Evolutionary conservation across 2,888 invertebrate species (phyloP), one percentile per base, ranked within the genome.

Genomic region (Mesopsocus fuscifrons): DNA sequence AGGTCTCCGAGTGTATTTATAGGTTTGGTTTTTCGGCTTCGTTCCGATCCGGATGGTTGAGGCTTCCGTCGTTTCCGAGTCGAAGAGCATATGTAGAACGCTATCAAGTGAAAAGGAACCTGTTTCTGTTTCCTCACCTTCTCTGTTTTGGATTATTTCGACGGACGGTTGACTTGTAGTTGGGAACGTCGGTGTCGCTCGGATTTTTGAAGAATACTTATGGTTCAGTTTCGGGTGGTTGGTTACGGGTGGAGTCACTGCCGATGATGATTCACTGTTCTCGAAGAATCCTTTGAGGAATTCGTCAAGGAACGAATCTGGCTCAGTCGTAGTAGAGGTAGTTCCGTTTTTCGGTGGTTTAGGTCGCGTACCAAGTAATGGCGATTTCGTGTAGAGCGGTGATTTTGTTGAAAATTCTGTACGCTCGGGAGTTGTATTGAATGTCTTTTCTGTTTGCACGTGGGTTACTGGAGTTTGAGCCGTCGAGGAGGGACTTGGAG

Each of bases 131-230:
- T 13, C 34, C 11, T 26, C 26, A 26, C 26, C 26, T 26, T 11
- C 26, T 26, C 26, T 26, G 34, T 34, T 34, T 17, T 17, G n/a
- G 13, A 38, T 38, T 11, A 26, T 6, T 9, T 26, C 26, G 11
- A 26, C 26, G 11, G 26, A 26, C 6, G 26, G 26, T 20, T 9
- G 8, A 6, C 8, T 17, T 8, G 18, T 9, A 34, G 38, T 21
- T 15, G 38, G 3, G 13, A 21, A 20, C 11, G 38, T 15, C 11
- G 38, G 9, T 33, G 15, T 33, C 5, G 16, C 17, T 38, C 21
- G 15, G n/a, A 38, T 38, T 38, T 38, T 38, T 16, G 38, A 17
- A 9, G 38, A 38, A 21, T 38, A 38, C 21, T 38, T 38, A 6
- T 38, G 38, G 5, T 20, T 11, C 11, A 26, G 8, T 9, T 26